A percentile compares a stretch with the other conserved stretches of the same genome.
Evolutionary conservation across 2,888 invertebrate genomes (phyloP).

Genomic region (Gymnocheta viridis): DNA sequence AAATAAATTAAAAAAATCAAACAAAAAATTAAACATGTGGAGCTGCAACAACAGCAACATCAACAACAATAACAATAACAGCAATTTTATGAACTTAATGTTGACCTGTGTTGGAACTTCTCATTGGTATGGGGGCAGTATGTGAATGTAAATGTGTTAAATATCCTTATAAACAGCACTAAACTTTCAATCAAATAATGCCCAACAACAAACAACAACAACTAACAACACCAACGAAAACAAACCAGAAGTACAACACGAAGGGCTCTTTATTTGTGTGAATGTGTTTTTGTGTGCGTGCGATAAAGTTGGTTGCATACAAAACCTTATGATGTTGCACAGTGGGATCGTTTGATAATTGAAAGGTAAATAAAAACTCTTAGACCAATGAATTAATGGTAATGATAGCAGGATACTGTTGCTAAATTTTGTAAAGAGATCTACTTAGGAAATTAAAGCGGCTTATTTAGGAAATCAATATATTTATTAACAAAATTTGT

Average conservation of each 20-base stretch:
- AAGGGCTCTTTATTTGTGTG: not conserved
- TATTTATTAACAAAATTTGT: too few species aligned
- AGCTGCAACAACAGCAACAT: constrained; percentile 4
- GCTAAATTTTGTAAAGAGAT: too few species aligned
- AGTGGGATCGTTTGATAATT: not conserved
- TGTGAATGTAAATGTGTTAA: not conserved
- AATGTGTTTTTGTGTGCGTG: constrained; percentile 1
- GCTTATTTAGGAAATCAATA: too few species aligned
- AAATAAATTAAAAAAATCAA: constrained; percentile 29
- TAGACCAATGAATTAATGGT: too few species aligned
- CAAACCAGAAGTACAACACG: constrained; percentile 15
- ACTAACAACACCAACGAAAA: constrained; percentile 3
- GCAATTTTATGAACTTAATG: constrained; percentile 61
- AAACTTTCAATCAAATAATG: constrained; percentile 53
- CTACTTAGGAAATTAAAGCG: too few species aligned
- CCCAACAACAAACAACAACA: not conserved
- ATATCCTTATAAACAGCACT: constrained; percentile 48
- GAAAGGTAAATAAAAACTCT: too few species aligned
- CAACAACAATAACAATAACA: not conserved
- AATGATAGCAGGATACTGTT: too few species aligned
- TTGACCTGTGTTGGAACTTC: constrained; percentile 57
- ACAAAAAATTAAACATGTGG: constrained; percentile 14
- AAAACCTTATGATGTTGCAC: not conserved
- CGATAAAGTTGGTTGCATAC: not conserved
- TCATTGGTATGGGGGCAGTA: not conserved